These are phyloP conservation scores for Microplitis demolitor DNA, from an alignment of 1,140 invertebrate species.

Conservation along the genomic window DNA sequence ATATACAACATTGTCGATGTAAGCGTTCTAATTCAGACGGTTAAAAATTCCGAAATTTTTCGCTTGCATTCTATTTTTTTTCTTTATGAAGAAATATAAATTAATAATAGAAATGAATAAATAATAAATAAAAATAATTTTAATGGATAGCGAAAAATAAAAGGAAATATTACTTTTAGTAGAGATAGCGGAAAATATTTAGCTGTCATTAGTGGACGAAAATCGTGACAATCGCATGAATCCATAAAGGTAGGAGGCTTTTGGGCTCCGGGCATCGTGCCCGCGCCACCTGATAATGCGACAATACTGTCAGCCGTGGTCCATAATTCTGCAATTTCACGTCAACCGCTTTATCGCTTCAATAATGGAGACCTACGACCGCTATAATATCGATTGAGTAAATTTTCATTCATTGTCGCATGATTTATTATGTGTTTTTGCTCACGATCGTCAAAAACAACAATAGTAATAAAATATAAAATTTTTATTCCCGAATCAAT, in stretches of 20 bases:
- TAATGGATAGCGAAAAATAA: too few species aligned
- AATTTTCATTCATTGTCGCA: neutral
- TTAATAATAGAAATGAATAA: too few species aligned
- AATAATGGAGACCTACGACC: conserved; percentile 1
- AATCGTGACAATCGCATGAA: neutral
- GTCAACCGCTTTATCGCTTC: neutral
- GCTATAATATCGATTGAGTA: neutral
- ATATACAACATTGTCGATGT: too few species aligned
- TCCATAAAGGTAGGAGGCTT: neutral
- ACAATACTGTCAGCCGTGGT: neutral
- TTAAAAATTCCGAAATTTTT: too few species aligned
- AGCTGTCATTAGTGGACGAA: neutral
- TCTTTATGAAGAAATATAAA: too few species aligned
- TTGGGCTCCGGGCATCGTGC: neutral
- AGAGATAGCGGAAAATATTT: neutral
- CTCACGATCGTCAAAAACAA: too few species aligned
- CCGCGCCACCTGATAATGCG: neutral
- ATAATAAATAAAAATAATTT: too few species aligned
- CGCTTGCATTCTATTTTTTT: too few species aligned
- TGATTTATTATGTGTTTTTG: neutral
- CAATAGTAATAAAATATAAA: too few species aligned
- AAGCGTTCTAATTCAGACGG: too few species aligned
- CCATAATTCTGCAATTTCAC: neutral
- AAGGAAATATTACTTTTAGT: neutral
- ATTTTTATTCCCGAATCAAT: too few species aligned